Evolutionary conservation across 2,113 vertebrate genomes (phyloP), one percentile per base, ranked within the genome.

Genomic region (Calypte anna): DNA sequence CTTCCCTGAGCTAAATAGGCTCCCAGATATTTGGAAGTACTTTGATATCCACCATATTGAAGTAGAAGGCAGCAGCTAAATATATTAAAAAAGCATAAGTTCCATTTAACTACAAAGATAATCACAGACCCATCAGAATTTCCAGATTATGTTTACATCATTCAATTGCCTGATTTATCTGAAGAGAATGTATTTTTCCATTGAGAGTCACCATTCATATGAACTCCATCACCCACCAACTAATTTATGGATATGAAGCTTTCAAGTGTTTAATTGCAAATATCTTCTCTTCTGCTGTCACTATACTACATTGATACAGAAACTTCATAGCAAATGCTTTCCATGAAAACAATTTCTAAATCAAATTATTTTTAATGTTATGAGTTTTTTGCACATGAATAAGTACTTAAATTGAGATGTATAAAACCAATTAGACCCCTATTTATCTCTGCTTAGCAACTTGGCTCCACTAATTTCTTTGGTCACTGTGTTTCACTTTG

Each of bases 191-290:
- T 82, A 57, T 76, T 64, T 87, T 91, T 16, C 78, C 59, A 82
- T 83, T 84, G 27, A 44, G n/a, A 67, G 82, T 20, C 55, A 82
- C 73, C 91, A 30, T 69, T 87, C 84, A 59, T 68, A 14, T 75
- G 63, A 74, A 94, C 66, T 44, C 81, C 91, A 61, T 70, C 93
- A 38, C 76, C 28, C 48, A 51, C 63, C 54, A 94, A 93, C 91
- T 97, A 95, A 96, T 91, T 91, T 94, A 90, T 77, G 70, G 70
- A 57, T 93, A 90, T 90, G 57, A 91, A 89, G 76, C 72, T 97
- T 96, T 93, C 90, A 95, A 93, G 69, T 95, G 61, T 93, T 97
- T 97, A 97, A 97, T 95, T 97, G 57, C 46, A 97, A 97, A 90
- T 89, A 92, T 44, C 31, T 62, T 85, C 69, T 64, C 31, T 91